Evolutionary conservation across 2,113 vertebrate genomes (phyloP).

Genomic region (Callaeas wilsoni): DNA sequence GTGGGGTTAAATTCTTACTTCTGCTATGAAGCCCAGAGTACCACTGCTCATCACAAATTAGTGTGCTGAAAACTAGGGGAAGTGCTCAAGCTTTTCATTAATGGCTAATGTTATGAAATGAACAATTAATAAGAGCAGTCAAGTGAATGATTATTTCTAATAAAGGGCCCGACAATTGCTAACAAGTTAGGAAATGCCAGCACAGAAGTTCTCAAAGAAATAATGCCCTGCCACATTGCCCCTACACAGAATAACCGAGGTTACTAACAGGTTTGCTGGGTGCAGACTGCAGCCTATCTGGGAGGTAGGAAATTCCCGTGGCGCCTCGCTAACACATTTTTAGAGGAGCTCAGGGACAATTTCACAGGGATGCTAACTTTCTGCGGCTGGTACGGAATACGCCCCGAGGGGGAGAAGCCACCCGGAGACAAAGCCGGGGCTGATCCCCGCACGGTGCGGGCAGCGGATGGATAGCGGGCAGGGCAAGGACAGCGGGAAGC

Average conservation of each 20-base stretch:
- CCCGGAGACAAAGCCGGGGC: not conserved
- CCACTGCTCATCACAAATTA: not conserved
- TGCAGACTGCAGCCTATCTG: accelerated
- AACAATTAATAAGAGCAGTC: not conserved
- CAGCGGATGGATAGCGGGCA: not conserved
- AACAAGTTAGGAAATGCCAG: not conserved
- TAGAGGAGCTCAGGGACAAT: not conserved
- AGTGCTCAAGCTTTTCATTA: not conserved
- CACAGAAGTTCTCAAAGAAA: conserved; percentile 1
- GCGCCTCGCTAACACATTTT: not conserved
- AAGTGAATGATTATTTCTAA: not conserved
- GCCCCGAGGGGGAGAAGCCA: not conserved
- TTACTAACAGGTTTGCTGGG: not conserved
- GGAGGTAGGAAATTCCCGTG: not conserved
- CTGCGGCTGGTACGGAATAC: not conserved
- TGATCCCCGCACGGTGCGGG: not conserved
- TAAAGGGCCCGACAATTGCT: not conserved
- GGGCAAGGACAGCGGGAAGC: not conserved
- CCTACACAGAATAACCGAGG: not conserved
- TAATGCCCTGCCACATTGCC: not conserved
- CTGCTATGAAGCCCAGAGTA: not conserved
- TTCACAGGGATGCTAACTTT: not conserved
- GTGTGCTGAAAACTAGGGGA: not conserved
- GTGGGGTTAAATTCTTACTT: not conserved
- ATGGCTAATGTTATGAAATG: not conserved